phyloP scores from a whole-genome alignment of 2,888 invertebrate genomes.

The Toxonevra muliebris region DNA sequence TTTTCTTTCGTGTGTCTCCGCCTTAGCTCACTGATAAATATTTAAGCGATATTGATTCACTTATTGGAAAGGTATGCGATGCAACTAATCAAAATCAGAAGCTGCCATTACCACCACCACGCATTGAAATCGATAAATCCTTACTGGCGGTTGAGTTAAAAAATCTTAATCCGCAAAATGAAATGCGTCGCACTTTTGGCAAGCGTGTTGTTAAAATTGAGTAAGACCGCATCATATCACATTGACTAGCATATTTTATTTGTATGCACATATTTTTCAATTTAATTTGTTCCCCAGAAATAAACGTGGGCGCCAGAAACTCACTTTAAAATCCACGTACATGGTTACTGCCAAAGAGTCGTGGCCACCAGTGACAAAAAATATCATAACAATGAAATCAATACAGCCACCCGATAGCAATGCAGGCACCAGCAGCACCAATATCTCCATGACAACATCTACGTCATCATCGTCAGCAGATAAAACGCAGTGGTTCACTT shows the following conservation, averaged over 20 bases:
- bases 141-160: slow-evolving; percentile 74
- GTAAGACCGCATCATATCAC: slow-evolving; percentile 44
- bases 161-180: slow-evolving; percentile 81
- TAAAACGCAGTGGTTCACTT: slow-evolving; percentile 72
- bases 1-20: neutral
- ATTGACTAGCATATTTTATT: neutral
- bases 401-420: slow-evolving; percentile 61
- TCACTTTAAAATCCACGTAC: slow-evolving; percentile 72
- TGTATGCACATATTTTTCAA: neutral
- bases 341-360: slow-evolving; percentile 76
- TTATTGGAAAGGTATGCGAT: slow-evolving; percentile 56
- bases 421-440: slow-evolving; percentile 38
- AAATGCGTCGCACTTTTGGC: slow-evolving; percentile 83
- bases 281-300: slow-evolving; percentile 61
- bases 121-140: slow-evolving; percentile 72
- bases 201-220: slow-evolving; percentile 79
- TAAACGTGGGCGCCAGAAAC: slow-evolving; percentile 69
- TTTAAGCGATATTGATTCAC: slow-evolving; percentile 57
- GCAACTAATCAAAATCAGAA: slow-evolving; percentile 47
- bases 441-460: slow-evolving; percentile 40
- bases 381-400: slow-evolving; percentile 77
- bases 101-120: slow-evolving; percentile 38
- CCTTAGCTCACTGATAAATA: slow-evolving; percentile 56
- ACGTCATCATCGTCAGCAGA: slow-evolving; percentile 14
- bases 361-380: slow-evolving; percentile 77